Percentiles rank a stretch among this genome's conserved stretches.
phyloP scores from a whole-genome alignment of 2,113 vertebrate species.

The Ceuthmochares aereus region DNA sequence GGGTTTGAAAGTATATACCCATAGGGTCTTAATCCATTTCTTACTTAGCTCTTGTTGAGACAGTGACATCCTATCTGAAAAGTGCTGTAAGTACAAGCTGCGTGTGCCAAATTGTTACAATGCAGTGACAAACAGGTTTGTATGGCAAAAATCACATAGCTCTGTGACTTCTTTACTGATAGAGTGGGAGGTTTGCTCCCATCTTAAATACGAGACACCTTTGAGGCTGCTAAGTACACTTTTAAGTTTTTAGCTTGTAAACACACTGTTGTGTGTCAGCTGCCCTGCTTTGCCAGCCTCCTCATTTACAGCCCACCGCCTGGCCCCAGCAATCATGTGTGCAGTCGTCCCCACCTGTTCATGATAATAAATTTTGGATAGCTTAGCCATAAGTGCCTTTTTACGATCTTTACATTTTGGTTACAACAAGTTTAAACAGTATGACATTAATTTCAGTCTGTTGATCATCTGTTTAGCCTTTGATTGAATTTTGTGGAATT shows the following conservation, averaged over 20 bases:
- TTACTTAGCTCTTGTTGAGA: background rate
- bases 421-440: background rate
- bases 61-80: background rate
- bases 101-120: fast-evolving
- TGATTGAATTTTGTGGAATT: background rate
- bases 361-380: background rate
- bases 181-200: background rate
- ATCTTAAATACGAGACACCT: background rate
- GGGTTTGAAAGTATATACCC: background rate
- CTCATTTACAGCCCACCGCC: no score
- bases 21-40: background rate
- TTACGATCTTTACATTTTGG: background rate
- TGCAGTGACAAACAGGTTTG: background rate
- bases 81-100: background rate
- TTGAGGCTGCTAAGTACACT: background rate
- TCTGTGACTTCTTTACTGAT: background rate
- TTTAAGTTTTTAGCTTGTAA: background rate
- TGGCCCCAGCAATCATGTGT: no score
- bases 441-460: background rate
- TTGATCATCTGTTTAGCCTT: background rate
- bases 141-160: background rate
- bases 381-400: background rate
- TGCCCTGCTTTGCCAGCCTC: no score
- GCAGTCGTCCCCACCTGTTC: background rate
- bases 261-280: background rate